These are phyloP conservation scores for Clinocottus analis DNA, from an alignment of 2,113 vertebrate genomes.

Conservation along the genomic window DNA sequence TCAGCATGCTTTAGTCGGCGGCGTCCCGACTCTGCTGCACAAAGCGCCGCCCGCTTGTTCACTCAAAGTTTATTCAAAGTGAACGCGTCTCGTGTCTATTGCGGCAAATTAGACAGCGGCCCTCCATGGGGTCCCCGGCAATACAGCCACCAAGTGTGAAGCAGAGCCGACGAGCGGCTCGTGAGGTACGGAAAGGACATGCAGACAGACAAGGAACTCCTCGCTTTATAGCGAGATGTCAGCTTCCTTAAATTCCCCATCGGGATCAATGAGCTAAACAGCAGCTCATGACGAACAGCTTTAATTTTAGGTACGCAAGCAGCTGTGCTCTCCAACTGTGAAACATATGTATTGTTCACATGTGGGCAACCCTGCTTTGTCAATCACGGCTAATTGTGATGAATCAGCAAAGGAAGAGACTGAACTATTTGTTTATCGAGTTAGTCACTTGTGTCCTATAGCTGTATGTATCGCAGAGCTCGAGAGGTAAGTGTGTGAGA, in stretches of 20 bases:
- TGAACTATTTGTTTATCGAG: constrained; percentile 13
- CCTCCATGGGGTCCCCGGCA: neutral
- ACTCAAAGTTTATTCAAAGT: neutral
- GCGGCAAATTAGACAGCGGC: neutral
- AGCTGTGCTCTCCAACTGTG: constrained; percentile 59
- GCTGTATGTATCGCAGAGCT: neutral
- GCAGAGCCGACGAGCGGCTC: neutral
- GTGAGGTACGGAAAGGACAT: neutral
- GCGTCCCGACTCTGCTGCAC: no score
- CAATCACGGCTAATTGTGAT: constrained; percentile 43
- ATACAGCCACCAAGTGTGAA: neutral
- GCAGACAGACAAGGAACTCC: neutral
- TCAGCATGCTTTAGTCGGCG: no score
- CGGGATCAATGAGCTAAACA: constrained; percentile 39
- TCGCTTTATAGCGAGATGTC: neutral
- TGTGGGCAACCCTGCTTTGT: constrained; percentile 38
- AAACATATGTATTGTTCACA: constrained; percentile 49
- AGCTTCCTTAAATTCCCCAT: constrained; percentile 12
- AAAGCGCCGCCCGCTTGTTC: neutral
- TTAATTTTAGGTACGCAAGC: constrained; percentile 50
- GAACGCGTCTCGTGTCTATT: neutral
- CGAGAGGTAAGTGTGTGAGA: no score
- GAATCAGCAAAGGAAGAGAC: constrained; percentile 41
- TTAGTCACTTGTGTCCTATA: neutral
- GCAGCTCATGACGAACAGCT: constrained; percentile 57